A percentile compares a stretch with the other conserved stretches of the same genome.
Evolutionary conservation across 2,797 vertebrate species (phyloP).

Genomic region (Sparidentex hasta): DNA sequence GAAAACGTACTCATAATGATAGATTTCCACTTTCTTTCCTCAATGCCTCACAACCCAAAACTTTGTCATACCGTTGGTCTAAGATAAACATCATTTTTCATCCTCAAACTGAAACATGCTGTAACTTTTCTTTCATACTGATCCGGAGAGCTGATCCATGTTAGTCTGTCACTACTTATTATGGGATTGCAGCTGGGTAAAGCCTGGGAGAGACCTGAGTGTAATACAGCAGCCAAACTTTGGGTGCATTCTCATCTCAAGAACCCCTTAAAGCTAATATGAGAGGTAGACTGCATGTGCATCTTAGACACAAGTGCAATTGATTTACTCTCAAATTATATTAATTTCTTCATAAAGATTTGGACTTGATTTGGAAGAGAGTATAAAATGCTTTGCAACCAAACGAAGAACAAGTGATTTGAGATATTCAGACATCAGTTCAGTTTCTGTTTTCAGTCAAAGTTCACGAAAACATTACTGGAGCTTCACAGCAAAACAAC

Average conservation of each 20-base stretch:
- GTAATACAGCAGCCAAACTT: too few species aligned
- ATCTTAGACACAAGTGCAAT: background rate
- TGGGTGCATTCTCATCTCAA: background rate
- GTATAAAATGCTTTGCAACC: background rate
- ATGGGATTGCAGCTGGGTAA: background rate
- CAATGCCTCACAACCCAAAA: background rate
- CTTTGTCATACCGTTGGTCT: background rate
- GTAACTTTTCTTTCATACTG: slow-evolving; percentile 53
- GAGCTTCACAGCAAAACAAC: too few species aligned
- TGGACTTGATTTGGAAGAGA: background rate
- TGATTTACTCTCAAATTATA: background rate
- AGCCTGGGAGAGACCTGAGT: too few species aligned
- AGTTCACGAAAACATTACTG: too few species aligned
- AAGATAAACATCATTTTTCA: background rate
- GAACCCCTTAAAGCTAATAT: background rate
- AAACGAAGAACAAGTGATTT: background rate
- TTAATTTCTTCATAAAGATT: background rate
- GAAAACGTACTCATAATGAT: background rate
- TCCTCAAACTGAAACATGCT: slow-evolving; percentile 2
- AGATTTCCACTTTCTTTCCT: background rate
- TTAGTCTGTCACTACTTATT: background rate
- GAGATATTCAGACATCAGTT: background rate
- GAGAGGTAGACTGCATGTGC: background rate
- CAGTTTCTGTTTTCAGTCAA: background rate
- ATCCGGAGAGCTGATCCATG: background rate